Evolutionary conservation across 2,888 invertebrate genomes (phyloP).

Genomic region (Tanytarsus gracilentus): DNA sequence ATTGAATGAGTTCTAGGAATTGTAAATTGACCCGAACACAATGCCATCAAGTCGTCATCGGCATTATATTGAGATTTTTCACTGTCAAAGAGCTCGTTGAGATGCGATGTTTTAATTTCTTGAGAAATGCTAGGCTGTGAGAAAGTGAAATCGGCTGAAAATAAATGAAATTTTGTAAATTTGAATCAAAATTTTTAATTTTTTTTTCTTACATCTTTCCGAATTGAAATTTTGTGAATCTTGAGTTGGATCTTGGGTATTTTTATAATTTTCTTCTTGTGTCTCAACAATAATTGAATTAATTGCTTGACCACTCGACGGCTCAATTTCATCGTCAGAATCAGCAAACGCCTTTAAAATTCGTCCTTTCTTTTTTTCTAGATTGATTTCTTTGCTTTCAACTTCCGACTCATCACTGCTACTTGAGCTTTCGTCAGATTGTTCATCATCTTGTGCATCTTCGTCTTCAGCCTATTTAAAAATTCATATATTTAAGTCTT

Average conservation of each 20-base stretch:
- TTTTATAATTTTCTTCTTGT: not conserved
- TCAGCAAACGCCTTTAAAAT: slow-evolving; percentile 38
- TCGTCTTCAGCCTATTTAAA: slow-evolving; percentile 18
- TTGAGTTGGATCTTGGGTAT: not conserved
- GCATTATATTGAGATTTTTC: slow-evolving; percentile 34
- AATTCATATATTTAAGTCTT: slow-evolving; percentile 34
- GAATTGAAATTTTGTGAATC: not conserved
- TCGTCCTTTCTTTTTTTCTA: slow-evolving; percentile 42
- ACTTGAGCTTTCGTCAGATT: slow-evolving; percentile 34
- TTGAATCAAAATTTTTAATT: not conserved
- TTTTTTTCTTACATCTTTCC: not conserved
- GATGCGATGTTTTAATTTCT: not conserved
- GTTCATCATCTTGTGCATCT: slow-evolving; percentile 35
- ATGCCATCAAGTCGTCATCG: slow-evolving; percentile 46
- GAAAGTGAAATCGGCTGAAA: slow-evolving; percentile 19
- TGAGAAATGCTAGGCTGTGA: slow-evolving; percentile 16
- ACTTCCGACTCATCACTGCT: slow-evolving; percentile 33
- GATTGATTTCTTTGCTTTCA: slow-evolving; percentile 32
- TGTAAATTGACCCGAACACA: slow-evolving; percentile 53
- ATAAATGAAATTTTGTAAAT: not conserved
- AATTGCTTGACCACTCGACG: too few species aligned
- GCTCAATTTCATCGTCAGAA: slow-evolving; percentile 40
- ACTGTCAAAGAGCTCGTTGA: slow-evolving; percentile 31
- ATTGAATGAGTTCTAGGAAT: slow-evolving; percentile 30
- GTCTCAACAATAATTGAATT: not conserved